phyloP scores from a whole-genome alignment of 2,113 vertebrate species.

The Conger conger region DNA sequence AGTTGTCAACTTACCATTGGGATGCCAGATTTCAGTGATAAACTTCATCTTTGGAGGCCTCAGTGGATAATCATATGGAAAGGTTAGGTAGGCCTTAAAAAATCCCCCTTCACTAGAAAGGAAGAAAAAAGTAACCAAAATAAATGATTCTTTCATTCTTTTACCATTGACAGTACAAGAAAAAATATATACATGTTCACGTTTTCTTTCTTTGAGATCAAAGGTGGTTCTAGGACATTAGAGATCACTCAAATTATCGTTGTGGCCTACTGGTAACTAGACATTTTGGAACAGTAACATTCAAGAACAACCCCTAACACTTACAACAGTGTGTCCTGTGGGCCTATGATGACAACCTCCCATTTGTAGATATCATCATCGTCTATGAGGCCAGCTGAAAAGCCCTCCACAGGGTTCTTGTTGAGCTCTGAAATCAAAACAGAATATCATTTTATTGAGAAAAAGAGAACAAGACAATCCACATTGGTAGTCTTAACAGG shows the following conservation, averaged over 20 bases:
- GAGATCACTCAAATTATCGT: not conserved
- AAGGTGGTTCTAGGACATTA: not conserved
- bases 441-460: not conserved
- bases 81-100: slow-evolving; percentile 71
- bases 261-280: not conserved
- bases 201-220: not conserved
- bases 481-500: not conserved
- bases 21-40: slow-evolving; percentile 75
- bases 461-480: not conserved
- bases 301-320: slow-evolving; percentile 47
- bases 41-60: slow-evolving; percentile 76
- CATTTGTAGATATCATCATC: slow-evolving; percentile 77
- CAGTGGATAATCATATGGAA: slow-evolving; percentile 68
- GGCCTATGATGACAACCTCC: slow-evolving; percentile 76
- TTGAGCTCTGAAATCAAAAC: slow-evolving; percentile 64
- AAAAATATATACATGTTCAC: not conserved
- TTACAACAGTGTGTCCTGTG: slow-evolving; percentile 76
- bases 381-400: slow-evolving; percentile 73
- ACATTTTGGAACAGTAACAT: not conserved
- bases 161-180: not conserved
- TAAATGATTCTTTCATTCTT: not conserved
- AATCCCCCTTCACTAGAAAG: slow-evolving; percentile 70
- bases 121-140: not conserved
- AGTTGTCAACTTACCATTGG: slow-evolving; percentile 60
- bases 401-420: slow-evolving; percentile 76